Evolutionary conservation across 2,888 invertebrate genomes (phyloP).

Genomic region (Phytoseiulus persimilis): DNA sequence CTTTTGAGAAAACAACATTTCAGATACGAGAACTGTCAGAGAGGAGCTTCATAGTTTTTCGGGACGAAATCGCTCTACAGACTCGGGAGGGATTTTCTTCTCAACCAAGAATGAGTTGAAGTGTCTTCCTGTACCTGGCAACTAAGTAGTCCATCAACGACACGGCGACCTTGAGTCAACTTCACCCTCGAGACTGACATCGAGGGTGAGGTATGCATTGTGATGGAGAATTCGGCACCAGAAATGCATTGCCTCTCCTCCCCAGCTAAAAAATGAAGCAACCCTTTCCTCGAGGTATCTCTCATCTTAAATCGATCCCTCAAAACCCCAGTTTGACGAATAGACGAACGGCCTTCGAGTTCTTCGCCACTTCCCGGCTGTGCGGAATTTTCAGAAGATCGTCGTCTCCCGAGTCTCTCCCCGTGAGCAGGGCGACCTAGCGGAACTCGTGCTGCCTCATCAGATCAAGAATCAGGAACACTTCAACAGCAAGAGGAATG

Average conservation of each 20-base stretch:
- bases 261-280: not conserved
- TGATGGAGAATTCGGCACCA: not conserved
- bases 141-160: not conserved
- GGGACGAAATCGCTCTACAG: too few relatives aligned
- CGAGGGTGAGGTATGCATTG: not conserved
- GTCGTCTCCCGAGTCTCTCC: not conserved
- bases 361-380: not conserved
- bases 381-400: not conserved
- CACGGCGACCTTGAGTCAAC: not conserved
- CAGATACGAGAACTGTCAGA: too few relatives aligned
- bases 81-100: too few relatives aligned
- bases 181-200: not conserved
- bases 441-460: too few relatives aligned
- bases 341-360: not conserved
- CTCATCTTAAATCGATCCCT: not conserved
- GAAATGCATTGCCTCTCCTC: not conserved
- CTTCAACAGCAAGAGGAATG: too few relatives aligned
- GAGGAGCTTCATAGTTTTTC: too few relatives aligned
- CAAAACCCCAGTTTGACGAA: not conserved
- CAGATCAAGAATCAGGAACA: too few relatives aligned
- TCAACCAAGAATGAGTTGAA: not conserved
- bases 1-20: too few relatives aligned
- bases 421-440: too few relatives aligned
- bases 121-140: not conserved
- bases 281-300: not conserved